Base-by-base conservation (phyloP, 2,797 vertebrate species). In the Muscicapa comitata region DNA sequence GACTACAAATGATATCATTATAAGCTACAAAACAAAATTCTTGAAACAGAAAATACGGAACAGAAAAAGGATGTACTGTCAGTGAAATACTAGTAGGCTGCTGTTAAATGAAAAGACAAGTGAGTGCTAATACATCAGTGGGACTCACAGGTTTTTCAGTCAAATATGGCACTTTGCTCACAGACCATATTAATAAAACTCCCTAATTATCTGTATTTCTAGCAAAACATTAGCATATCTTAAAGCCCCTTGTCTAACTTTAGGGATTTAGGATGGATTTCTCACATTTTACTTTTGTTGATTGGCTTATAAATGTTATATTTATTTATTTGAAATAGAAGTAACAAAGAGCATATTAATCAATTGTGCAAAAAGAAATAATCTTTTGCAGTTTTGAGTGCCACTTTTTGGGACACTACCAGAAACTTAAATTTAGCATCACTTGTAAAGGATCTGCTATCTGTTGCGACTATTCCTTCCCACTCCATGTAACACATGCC, bases 401-500 rank as follows among this genome's bases (percentile, higher is more conserved):
- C 13, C 17, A 5, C 29, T 67, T 86, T 55, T n/a, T 80, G 35
- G 9, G 33, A 9, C 33, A 8, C 17, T 58, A 35, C 17, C 10
- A 28, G 37, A 59, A 88, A 67, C 10, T 47, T 57, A 25, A 38
- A 57, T 58, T 80, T 38, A 13, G 40, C 15, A n/a, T 67, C 10
- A 42, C 3, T 26, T 93, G 35, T 43, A 42, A 40, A 84, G 40
- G 23, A 19, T 63, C 58, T 53, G 16, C 25, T 53, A 7, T 50
- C n/a, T 47, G 9, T 43, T 53, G 21, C 1, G 4, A 79, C 42
- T 57, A 28, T 17, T 76, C 9, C 31, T 50, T 35, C 37, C 42
- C 31, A 1, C 37, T 70, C 15, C 5, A 2, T 38, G 21, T 72
- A 37, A 13, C 2, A 10, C 2, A 3, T 23, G 28, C 8, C 19